Evolutionary conservation across 2,113 vertebrate species (phyloP).

Genomic region (Neogale vison): DNA sequence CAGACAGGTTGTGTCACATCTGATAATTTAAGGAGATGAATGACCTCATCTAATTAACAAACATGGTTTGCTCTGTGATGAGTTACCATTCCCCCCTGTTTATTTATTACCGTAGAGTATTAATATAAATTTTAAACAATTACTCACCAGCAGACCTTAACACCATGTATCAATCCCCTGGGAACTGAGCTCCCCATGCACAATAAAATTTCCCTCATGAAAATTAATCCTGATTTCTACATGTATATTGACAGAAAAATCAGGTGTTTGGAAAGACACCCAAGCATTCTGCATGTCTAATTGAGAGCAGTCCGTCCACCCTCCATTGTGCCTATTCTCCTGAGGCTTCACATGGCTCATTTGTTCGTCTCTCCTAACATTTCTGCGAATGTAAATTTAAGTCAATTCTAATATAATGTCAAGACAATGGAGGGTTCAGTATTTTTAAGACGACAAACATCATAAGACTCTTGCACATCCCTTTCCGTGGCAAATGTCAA

Average conservation of each 20-base stretch:
- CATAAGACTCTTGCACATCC: slow-evolving; percentile 46
- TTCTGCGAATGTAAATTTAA: slow-evolving; percentile 59
- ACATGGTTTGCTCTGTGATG: slow-evolving; percentile 81
- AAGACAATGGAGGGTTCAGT: neutral
- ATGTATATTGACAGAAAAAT: slow-evolving; percentile 64
- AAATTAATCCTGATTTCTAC: slow-evolving; percentile 69
- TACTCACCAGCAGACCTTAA: slow-evolving; percentile 77
- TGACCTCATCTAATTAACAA: slow-evolving; percentile 82
- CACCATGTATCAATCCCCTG: slow-evolving; percentile 75
- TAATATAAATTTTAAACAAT: slow-evolving; percentile 80
- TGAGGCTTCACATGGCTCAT: neutral
- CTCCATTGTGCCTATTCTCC: neutral
- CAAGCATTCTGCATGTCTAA: slow-evolving; percentile 37
- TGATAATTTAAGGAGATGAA: slow-evolving; percentile 83
- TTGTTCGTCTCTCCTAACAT: slow-evolving; percentile 32
- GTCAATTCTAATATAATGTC: slow-evolving; percentile 55
- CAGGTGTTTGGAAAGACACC: slow-evolving; percentile 62
- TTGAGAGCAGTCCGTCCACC: slow-evolving; percentile 39
- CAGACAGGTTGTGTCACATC: slow-evolving; percentile 77
- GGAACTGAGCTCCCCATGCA: slow-evolving; percentile 65
- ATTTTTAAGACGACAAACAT: slow-evolving; percentile 59
- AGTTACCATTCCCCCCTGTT: slow-evolving; percentile 76
- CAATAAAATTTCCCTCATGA: slow-evolving; percentile 79
- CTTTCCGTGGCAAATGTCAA: slow-evolving; percentile 27
- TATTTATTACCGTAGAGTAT: slow-evolving; percentile 76